Conservation (phyloP, 2,113 vertebrate genomes). For the Paedocypris sp. region DNA sequence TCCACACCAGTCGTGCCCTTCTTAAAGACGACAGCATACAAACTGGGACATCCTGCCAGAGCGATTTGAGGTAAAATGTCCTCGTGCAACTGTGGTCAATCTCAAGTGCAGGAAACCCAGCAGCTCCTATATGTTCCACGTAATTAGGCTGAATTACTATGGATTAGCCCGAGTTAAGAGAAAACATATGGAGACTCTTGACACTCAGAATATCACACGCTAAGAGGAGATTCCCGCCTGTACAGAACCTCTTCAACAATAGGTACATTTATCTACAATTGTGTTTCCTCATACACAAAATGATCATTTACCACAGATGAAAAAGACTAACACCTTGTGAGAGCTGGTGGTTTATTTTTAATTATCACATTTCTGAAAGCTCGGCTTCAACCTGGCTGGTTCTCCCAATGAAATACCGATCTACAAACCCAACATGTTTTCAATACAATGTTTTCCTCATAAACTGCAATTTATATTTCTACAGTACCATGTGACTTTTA, state of each 20-base stretch:
- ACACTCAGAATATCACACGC: not conserved
- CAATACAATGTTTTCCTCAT: not conserved
- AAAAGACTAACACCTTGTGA: slow-evolving; percentile 12
- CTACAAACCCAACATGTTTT: not conserved
- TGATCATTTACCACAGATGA: slow-evolving; percentile 12
- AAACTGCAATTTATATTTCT: no score
- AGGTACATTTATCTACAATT: no score
- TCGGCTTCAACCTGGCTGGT: slow-evolving; percentile 8
- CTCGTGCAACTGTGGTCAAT: not conserved
- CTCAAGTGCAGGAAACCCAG: slow-evolving; percentile 21
- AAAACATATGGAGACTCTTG: slow-evolving; percentile 28
- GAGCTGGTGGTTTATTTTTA: slow-evolving; percentile 7
- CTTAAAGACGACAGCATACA: no score
- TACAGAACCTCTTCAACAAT: not conserved
- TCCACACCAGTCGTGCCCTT: no score
- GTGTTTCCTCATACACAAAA: slow-evolving; percentile 25
- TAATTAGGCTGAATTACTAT: slow-evolving; percentile 30
- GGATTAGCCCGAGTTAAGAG: slow-evolving; percentile 23
- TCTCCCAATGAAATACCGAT: slow-evolving; percentile 16
- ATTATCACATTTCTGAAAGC: not conserved
- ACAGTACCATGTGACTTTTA: no score
- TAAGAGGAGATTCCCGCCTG: not conserved
- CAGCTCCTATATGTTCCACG: not conserved
- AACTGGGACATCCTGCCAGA: slow-evolving; percentile 18
- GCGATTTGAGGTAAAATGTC: slow-evolving; percentile 3